Evolutionary conservation across 2,888 invertebrate genomes (phyloP), one percentile per base, ranked within the genome.

Genomic region (Agrotis exclamationis): DNA sequence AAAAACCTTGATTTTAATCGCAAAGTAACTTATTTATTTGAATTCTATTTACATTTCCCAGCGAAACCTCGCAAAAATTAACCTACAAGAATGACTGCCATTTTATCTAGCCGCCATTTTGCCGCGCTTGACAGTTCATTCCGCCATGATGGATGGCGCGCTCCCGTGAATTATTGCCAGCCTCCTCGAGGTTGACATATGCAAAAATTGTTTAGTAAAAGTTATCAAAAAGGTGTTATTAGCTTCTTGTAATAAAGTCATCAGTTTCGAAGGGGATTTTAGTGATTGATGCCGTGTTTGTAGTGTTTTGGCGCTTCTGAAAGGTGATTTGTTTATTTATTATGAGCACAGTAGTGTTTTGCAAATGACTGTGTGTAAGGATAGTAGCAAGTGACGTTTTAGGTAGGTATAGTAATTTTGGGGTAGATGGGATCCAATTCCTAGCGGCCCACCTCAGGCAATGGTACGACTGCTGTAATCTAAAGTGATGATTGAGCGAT

Each of bases 141-240:
- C 91, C 91, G 91, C 93, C 94, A 95, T 95, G 96, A 96, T 94
- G 92, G 94, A 96, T 96, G 87, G 91, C 91, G 88, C 89, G 90
- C 85, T 88, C 87, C 85, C 86, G 86, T 95, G 94, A 96, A 90
- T 92, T 94, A 96, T 95, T 90, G 93, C 93, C 89, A 88, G 87
- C 85, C 86, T 89, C 92, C 82, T 84, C 80, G 78, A 90, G 88
- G 93, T 94, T 95, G 96, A 94, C 96, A 94, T 94, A 96, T 96
- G 96, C 96, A 96, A 96, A 96, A 96, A 95, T 94, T 95, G 95
- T 95, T 93, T 95, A 89, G 93, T 88, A 89, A 94, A 94, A 94
- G 91, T 94, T 91, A 94, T 94, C 92, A 94, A 90, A 92, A 91
- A 93, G 94, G 93, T 93, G 90, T 90, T 90, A 92, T 93, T 92